Conservation (phyloP, 2,888 invertebrate species). For the Brachypalpus laphriformis region DNA sequence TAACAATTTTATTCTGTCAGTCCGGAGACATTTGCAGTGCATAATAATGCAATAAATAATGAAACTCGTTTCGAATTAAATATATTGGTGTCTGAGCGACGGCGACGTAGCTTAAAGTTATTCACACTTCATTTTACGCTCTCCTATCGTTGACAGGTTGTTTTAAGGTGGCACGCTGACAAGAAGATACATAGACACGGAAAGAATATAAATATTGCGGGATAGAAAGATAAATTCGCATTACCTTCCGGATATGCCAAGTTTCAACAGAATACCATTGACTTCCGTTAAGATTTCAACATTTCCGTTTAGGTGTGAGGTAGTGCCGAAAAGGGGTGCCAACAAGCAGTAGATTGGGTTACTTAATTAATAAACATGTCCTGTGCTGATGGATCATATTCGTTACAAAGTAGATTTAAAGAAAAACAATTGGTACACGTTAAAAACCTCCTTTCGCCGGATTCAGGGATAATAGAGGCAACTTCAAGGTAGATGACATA, state of each 20-base stretch:
- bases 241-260: not conserved
- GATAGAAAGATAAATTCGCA: not conserved
- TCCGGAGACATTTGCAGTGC: conserved; percentile 60
- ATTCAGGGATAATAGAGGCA: no score
- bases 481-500: no score
- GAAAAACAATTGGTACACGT: no score
- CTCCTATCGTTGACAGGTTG: not conserved
- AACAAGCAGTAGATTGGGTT: no score
- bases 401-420: no score
- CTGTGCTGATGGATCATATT: no score
- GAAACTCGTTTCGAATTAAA: conserved; percentile 62
- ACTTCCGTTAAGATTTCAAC: not conserved
- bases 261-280: not conserved
- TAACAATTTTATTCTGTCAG: conserved; percentile 62
- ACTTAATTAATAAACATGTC: no score
- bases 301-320: no score
- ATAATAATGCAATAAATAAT: conserved; percentile 71
- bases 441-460: no score
- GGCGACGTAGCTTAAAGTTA: conserved; percentile 13
- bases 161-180: not conserved
- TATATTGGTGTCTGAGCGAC: not conserved
- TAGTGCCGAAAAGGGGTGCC: no score
- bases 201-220: not conserved
- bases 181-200: not conserved
- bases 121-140: conserved; percentile 32